A percentile compares a stretch with the other conserved stretches of the same genome.
Evolutionary conservation across 2,797 vertebrate species (phyloP).

Genomic region (Pipistrellus nathusii): DNA sequence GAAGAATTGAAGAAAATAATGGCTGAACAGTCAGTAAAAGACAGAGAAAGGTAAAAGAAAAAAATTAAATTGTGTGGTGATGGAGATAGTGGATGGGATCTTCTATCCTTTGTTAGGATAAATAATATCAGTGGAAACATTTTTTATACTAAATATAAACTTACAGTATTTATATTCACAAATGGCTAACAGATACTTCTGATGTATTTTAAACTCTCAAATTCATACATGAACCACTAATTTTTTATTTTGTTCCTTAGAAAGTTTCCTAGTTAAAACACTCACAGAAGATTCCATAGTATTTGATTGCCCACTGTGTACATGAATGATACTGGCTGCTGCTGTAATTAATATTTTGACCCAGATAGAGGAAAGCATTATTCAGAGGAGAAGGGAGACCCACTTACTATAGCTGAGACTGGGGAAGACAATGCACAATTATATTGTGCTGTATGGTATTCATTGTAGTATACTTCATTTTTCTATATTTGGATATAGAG

Average conservation of each 20-base stretch:
- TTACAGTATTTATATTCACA: constrained; percentile 56
- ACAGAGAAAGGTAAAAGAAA: constrained; percentile 92
- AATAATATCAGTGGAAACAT: neutral
- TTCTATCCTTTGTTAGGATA: constrained; percentile 6
- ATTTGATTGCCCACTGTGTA: constrained; percentile 10
- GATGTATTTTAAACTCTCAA: constrained; percentile 48
- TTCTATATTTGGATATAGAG: neutral
- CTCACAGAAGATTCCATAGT: constrained; percentile 30
- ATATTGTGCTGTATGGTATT: neutral
- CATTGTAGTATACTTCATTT: neutral
- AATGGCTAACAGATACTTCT: constrained; percentile 29
- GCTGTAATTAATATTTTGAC: constrained; percentile 60
- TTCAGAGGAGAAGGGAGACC: constrained; percentile 23
- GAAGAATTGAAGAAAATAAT: constrained; percentile 91
- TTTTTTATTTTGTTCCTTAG: constrained; percentile 48
- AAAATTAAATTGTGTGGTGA: neutral
- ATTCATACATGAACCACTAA: constrained; percentile 38
- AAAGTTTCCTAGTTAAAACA: constrained; percentile 26
- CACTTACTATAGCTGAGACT: neutral
- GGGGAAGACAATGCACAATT: neutral
- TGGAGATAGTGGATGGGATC: neutral
- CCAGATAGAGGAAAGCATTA: constrained; percentile 55
- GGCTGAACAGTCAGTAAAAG: constrained; percentile 92
- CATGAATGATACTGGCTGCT: constrained; percentile 18
- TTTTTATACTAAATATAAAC: constrained; percentile 33